Percentiles rank a stretch among this genome's conserved stretches.
phyloP scores from a whole-genome alignment of 2,113 vertebrate genomes.

The Guaruba guarouba region DNA sequence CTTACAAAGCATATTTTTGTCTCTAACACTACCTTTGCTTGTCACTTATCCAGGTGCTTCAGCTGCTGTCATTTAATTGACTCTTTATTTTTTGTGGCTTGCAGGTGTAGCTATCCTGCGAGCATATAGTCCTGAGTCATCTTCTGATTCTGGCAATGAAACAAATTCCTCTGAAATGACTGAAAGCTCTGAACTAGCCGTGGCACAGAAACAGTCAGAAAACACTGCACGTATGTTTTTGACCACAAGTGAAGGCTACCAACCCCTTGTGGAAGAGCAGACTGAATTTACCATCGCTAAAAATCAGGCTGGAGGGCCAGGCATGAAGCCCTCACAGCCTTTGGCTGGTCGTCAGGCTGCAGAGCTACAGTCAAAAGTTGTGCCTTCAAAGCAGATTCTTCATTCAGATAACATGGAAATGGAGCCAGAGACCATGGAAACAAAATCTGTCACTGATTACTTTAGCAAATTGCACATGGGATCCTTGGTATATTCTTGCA shows the following conservation, averaged over 20 bases:
- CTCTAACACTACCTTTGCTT: slow-evolving; percentile 64
- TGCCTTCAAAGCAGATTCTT: slow-evolving; percentile 90
- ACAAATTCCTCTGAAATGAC: slow-evolving; percentile 99
- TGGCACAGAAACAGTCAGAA: slow-evolving; percentile 91
- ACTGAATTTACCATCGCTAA: slow-evolving; percentile 79
- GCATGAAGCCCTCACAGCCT: slow-evolving; percentile 75
- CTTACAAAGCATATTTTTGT: slow-evolving; percentile 61
- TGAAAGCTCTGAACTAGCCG: slow-evolving; percentile 92
- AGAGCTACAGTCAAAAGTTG: slow-evolving; percentile 84
- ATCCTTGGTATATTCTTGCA: slow-evolving; percentile 84
- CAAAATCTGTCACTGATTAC: slow-evolving; percentile 94
- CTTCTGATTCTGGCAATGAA: slow-evolving; percentile 98
- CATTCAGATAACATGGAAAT: slow-evolving; percentile 94
- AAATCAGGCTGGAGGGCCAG: slow-evolving; percentile 66
- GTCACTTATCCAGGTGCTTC: slow-evolving; percentile 66
- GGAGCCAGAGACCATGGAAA: slow-evolving; percentile 98
- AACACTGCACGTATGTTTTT: slow-evolving; percentile 87
- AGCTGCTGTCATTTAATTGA: slow-evolving; percentile 76
- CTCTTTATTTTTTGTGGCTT: slow-evolving; percentile 87
- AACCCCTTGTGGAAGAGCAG: slow-evolving; percentile 84
- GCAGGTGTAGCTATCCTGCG: slow-evolving; percentile 98
- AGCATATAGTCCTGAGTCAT: slow-evolving; percentile 97
- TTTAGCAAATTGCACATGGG: slow-evolving; percentile 94
- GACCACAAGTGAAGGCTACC: slow-evolving; percentile 86
- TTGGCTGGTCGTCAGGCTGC: slow-evolving; percentile 72